Evolutionary conservation across 53 echinoderm and acorn worm species (phyloP), one percentile per base, ranked within the genome.

Genomic region (Apostichopus leukothele): DNA sequence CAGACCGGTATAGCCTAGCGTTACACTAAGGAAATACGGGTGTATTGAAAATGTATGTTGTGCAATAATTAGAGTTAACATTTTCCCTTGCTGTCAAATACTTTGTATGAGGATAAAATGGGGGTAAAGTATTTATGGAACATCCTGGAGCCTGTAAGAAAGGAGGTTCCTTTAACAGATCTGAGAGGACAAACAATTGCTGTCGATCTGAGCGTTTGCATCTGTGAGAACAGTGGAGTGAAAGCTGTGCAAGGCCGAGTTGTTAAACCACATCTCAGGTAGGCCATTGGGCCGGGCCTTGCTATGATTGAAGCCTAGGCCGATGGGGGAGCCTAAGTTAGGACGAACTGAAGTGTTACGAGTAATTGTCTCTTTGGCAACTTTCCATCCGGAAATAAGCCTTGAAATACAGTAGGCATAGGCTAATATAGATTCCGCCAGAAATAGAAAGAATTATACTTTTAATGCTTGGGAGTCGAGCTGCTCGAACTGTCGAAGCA

Each of bases 221-320:
- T 97, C 21, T 95, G 95, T 90, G 97, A 97, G 71, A 97, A 93
- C 75, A 75, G 92, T 19, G 90, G 89, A 5, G 91, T 95, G 21
- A 95, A 95, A 21, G 90, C 89, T 54, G 88, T 97, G 90, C 92
- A 95, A 67, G 95, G 95, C 50, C 75, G 60, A 90, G 94, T 95
- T 75, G 51, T 77, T 11, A 97, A 97, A 90, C 97, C 97, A 18
- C 94, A 95, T 91, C 89, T 97, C 54, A 91, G 97, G 97, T 97
- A 57, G 10, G 57, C 57, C 57, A 57, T 57, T 9, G 57, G 57
- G 8, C 57, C 57, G 6, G 5, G 57, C 57, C 7, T 55, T 7
- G 55, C 55, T 7, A 55, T 55, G 55, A 55, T 55, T 57, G 57
- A 57, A 39, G 57, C 57, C 1, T 5, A 57, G 57, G 57, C 10